Evolutionary conservation across 2,888 invertebrate species (phyloP).

Genomic region (Automeris io): DNA sequence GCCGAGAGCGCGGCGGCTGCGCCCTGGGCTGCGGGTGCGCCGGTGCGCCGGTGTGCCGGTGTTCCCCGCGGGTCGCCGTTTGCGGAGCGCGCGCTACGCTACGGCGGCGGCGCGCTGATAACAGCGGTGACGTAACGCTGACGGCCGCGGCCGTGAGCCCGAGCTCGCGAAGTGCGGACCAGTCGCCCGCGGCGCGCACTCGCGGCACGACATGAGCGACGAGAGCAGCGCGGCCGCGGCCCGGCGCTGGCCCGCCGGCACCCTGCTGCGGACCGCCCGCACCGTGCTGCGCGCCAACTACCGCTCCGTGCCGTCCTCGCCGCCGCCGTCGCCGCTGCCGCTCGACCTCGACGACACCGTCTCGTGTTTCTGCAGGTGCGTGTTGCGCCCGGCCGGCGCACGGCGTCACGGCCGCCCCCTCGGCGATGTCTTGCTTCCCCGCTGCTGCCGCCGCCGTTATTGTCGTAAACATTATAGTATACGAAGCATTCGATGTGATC

Average conservation of each 20-base stretch:
- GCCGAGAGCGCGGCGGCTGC: conserved; percentile 9
- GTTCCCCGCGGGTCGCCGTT: too few species aligned
- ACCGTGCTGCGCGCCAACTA: conserved; percentile 59
- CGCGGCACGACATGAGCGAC: conserved; percentile 42
- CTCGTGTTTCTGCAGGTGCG: conserved; percentile 89
- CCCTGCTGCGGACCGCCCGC: conserved; percentile 52
- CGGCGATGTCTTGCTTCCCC: neutral
- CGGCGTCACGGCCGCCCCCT: too few species aligned
- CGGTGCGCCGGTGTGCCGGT: too few species aligned
- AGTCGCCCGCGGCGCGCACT: conserved; percentile 42
- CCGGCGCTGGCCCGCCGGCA: conserved; percentile 53
- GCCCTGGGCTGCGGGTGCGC: too few species aligned
- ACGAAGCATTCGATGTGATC: neutral
- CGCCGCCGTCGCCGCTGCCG: conserved; percentile 42
- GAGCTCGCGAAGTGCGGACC: conserved; percentile 22
- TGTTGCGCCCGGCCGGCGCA: too few species aligned
- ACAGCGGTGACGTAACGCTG: conserved; percentile 42
- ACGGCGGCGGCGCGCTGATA: conserved; percentile 32
- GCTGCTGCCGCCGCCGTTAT: neutral
- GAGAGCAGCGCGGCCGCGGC: conserved; percentile 27
- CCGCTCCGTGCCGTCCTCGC: conserved; percentile 49
- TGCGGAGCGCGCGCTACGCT: too few species aligned
- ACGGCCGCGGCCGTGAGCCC: conserved; percentile 19
- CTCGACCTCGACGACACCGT: conserved; percentile 83
- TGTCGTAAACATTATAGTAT: neutral